Conservation (phyloP, 2,888 invertebrate species). For the Drosophila formosana region DNA sequence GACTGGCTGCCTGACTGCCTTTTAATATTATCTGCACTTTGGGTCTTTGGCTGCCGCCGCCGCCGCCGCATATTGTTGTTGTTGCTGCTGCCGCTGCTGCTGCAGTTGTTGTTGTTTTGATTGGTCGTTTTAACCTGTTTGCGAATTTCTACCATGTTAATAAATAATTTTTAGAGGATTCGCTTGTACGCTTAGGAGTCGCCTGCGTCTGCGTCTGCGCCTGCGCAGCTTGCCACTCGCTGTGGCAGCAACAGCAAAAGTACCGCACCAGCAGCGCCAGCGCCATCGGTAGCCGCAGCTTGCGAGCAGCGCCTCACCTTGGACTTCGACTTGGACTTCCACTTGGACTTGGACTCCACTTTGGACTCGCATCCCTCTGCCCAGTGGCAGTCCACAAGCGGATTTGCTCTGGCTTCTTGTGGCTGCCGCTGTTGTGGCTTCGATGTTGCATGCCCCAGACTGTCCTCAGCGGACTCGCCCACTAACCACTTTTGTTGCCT, state of each 20-base stretch:
- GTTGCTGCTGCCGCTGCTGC: slow-evolving; percentile 29
- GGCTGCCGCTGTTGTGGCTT: slow-evolving; percentile 25
- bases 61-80: slow-evolving; percentile 61
- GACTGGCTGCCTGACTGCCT: slow-evolving; percentile 67
- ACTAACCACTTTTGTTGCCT: slow-evolving; percentile 11
- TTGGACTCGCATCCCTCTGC: slow-evolving; percentile 2
- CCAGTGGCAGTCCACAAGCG: slow-evolving; percentile 34
- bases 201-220: not conserved
- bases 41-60: slow-evolving; percentile 72
- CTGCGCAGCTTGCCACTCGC: slow-evolving; percentile 35
- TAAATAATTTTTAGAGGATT: slow-evolving; percentile 84
- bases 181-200: slow-evolving; percentile 50
- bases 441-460: not conserved
- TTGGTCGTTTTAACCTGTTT: slow-evolving; percentile 83
- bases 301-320: slow-evolving; percentile 10
- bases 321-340: slow-evolving; percentile 24
- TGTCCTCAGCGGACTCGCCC: slow-evolving; percentile 7
- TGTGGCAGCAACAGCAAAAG: slow-evolving; percentile 38
- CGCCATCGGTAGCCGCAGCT: slow-evolving; percentile 47
- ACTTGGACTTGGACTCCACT: slow-evolving; percentile 7
- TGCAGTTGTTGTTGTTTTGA: slow-evolving; percentile 71
- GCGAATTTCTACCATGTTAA: slow-evolving; percentile 83
- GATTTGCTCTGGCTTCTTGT: slow-evolving; percentile 47
- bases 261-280: slow-evolving; percentile 43
- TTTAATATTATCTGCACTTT: slow-evolving; percentile 79